Evolutionary conservation across 2,113 vertebrate genomes (phyloP).

Genomic region (Gallinago media): DNA sequence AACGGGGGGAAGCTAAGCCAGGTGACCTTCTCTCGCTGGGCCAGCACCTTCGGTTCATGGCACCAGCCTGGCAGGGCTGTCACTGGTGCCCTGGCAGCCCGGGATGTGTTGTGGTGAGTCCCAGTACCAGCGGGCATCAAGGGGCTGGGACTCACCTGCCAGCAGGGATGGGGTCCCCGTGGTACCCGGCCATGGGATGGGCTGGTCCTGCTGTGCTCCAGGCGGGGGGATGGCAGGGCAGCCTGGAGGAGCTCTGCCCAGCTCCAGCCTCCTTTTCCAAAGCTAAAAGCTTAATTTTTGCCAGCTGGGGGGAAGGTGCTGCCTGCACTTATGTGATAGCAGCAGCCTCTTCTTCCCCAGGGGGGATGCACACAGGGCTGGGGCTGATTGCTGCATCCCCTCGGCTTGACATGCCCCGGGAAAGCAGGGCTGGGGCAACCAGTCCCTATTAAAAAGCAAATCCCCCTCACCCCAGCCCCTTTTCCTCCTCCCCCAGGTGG

Average conservation of each 20-base stretch:
- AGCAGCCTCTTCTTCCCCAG: not conserved
- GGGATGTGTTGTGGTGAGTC: accelerated
- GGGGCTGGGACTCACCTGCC: not conserved
- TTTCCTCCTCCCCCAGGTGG: accelerated
- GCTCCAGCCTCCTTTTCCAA: not conserved
- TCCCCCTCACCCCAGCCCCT: not conserved
- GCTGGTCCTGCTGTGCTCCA: accelerated
- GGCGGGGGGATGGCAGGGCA: not conserved
- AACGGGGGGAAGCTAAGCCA: not conserved
- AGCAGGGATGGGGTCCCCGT: not conserved
- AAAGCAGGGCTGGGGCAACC: not conserved
- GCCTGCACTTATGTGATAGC: not conserved
- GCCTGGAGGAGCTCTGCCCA: not conserved
- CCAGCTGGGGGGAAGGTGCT: not conserved
- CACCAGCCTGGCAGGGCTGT: not conserved
- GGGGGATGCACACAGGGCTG: accelerated
- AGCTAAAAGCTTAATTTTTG: not conserved
- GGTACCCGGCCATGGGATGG: not conserved
- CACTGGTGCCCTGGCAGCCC: accelerated
- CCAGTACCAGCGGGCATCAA: accelerated
- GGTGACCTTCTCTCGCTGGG: constrained; percentile 6
- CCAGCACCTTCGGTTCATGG: not conserved
- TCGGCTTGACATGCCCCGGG: accelerated
- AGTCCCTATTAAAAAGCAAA: not conserved
- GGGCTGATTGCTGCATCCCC: not conserved